Conservation (phyloP, 2,797 vertebrate species). For the Gadopsis bispinosus region DNA sequence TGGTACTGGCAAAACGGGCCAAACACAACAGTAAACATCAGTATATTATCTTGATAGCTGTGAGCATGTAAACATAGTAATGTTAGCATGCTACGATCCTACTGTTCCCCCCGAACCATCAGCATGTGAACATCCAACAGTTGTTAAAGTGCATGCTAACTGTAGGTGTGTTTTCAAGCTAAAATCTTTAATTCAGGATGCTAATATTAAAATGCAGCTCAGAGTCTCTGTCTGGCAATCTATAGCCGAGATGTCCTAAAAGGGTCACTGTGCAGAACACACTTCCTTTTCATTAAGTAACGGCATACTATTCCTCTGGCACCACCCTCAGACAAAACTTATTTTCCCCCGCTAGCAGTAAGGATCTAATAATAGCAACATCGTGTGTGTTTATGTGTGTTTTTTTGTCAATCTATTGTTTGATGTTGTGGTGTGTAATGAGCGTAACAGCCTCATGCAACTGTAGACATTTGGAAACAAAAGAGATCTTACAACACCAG, state of each 20-base stretch:
- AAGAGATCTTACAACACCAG: not conserved
- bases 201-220: too few relatives aligned
- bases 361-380: not conserved
- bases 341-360: not conserved
- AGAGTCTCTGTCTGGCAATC: too few relatives aligned
- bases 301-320: too few relatives aligned
- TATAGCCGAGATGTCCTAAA: not conserved
- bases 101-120: not conserved
- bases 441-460: not conserved
- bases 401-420: not conserved
- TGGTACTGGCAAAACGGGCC: not conserved
- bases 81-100: not conserved
- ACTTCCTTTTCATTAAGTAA: not conserved
- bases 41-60: too few relatives aligned
- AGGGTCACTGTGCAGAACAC: not conserved
- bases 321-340: not conserved
- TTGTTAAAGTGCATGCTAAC: too few relatives aligned
- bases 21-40: too few relatives aligned
- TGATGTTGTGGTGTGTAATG: not conserved
- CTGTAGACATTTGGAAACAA: not conserved
- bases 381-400: too few relatives aligned
- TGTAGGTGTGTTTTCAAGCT: not conserved
- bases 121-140: too few relatives aligned
- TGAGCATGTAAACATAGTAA: not conserved
- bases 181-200: too few relatives aligned